These are phyloP conservation scores for Mustelus asterias DNA, from an alignment of 2,113 vertebrate species.

Conservation along the genomic window DNA sequence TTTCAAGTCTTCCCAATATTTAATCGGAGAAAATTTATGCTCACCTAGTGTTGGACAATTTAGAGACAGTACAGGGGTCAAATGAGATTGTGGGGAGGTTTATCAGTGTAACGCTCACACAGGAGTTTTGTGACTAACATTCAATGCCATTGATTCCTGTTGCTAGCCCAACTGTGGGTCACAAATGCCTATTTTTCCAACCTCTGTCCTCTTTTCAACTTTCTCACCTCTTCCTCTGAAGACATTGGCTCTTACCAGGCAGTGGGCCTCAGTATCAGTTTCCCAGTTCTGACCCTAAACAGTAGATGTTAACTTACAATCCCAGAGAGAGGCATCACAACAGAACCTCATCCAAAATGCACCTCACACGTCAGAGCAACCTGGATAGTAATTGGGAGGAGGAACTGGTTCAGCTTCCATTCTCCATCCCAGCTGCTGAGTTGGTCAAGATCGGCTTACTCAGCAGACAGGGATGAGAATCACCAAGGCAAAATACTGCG, in stretches of 20 bases:
- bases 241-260: not conserved
- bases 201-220: not conserved
- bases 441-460: not conserved
- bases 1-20: no score
- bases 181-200: not conserved
- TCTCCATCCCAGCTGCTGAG: not conserved
- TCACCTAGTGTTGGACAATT: no score
- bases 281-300: not conserved
- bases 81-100: no score
- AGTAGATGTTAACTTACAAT: not conserved
- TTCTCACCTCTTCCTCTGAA: not conserved
- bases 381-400: not conserved
- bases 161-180: not conserved
- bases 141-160: not conserved
- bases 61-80: no score
- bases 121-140: not conserved
- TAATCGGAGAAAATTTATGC: no score
- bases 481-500: no score
- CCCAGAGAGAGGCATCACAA: not conserved
- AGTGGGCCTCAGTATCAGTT: not conserved
- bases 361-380: not conserved
- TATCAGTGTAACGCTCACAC: no score
- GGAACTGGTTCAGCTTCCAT: not conserved
- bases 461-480: not conserved
- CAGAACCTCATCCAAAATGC: not conserved